Conservation (phyloP, 1,140 invertebrate genomes). For the Lepeophtheirus salmonis region DNA sequence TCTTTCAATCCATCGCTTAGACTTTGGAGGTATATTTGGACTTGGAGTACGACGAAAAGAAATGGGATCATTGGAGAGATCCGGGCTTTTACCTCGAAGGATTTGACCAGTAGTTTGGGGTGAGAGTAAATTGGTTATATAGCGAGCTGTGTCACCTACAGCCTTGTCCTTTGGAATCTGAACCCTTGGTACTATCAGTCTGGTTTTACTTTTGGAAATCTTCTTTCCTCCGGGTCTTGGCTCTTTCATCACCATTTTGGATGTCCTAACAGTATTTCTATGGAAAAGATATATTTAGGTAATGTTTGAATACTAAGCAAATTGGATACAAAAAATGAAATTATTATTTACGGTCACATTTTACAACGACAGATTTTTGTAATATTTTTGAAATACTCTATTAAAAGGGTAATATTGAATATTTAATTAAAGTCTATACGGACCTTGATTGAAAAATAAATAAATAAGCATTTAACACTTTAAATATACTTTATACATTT, state of each 20-base stretch:
- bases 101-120: neutral
- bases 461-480: too few relatives aligned
- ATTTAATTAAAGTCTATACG: too few relatives aligned
- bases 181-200: neutral
- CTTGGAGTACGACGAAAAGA: neutral
- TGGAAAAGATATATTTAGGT: too few relatives aligned
- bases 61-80: neutral
- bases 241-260: neutral
- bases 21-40: neutral
- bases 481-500: too few relatives aligned
- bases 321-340: too few relatives aligned
- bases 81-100: neutral
- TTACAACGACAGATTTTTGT: too few relatives aligned
- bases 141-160: neutral
- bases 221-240: neutral
- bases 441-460: too few relatives aligned
- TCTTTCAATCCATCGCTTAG: neutral
- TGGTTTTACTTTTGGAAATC: neutral
- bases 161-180: neutral
- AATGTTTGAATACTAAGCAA: too few relatives aligned
- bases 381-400: too few relatives aligned
- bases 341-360: too few relatives aligned
- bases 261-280: too few relatives aligned
- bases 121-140: neutral
- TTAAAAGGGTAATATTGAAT: too few relatives aligned